Conservation (phyloP, 2,797 vertebrate species). For the Cottoperca gobio region DNA sequence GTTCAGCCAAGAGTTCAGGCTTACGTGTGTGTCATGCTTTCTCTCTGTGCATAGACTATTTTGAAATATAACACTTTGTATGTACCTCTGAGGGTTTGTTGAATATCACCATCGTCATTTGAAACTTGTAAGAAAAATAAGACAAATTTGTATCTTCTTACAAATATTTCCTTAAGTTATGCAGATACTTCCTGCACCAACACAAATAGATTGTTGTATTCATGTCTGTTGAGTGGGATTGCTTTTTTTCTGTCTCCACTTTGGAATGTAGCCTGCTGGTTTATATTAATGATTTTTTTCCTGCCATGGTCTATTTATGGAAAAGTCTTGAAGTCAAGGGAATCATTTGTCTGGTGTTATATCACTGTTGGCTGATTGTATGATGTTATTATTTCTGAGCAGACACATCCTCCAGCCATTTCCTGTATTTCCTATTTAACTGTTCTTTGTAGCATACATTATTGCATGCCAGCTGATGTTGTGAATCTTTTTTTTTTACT, state of each 20-base stretch:
- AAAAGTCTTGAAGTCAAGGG: conserved; percentile 38
- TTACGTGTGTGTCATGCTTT: not conserved
- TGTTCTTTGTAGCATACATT: conserved; percentile 10
- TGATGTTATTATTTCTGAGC: conserved; percentile 50
- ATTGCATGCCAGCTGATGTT: not conserved
- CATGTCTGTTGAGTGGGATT: conserved; percentile 28
- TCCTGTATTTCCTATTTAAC: conserved; percentile 23
- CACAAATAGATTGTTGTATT: conserved; percentile 49
- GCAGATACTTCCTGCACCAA: conserved; percentile 19
- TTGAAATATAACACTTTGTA: not conserved
- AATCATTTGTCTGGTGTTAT: conserved; percentile 58
- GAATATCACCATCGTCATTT: conserved; percentile 9
- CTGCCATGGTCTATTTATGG: conserved; percentile 49
- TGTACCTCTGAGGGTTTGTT: not conserved
- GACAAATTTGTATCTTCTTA: too few species aligned
- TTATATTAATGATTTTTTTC: conserved; percentile 42
- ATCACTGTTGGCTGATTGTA: conserved; percentile 45
- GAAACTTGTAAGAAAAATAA: not conserved
- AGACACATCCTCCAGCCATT: conserved; percentile 51
- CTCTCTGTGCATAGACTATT: not conserved
- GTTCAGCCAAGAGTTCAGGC: not conserved
- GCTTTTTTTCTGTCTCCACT: conserved; percentile 46
- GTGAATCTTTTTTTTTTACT: not conserved
- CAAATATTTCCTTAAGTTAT: conserved; percentile 33
- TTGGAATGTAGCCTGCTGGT: conserved; percentile 47